phyloP scores from a whole-genome alignment of 1,140 invertebrate species.

The Globodera ellingtonae region DNA sequence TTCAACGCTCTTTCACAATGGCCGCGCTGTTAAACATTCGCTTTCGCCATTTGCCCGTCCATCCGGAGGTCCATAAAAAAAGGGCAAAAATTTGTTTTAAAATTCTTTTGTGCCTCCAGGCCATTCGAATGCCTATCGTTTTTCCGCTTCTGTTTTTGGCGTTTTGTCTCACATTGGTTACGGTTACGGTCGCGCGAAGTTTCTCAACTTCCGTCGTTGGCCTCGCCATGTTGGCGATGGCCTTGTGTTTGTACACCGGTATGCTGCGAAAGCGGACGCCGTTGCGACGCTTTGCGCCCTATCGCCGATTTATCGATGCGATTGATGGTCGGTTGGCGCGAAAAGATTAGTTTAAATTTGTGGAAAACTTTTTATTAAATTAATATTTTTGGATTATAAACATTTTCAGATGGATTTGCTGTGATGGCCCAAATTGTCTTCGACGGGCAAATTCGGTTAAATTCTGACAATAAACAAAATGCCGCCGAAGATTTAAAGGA shows the following conservation, averaged over 20 bases:
- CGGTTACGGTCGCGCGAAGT: constrained; percentile 31
- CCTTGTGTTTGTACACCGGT: constrained; percentile 24
- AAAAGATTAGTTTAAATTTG: background rate
- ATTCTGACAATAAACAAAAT: background rate
- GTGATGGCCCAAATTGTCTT: constrained; percentile 37
- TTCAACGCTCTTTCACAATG: constrained; percentile 48
- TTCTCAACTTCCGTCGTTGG: constrained; percentile 39
- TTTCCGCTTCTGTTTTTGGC: constrained; percentile 46
- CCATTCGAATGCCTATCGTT: constrained; percentile 40
- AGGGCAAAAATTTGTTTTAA: background rate
- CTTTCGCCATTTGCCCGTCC: constrained; percentile 47
- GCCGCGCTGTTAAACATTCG: constrained; percentile 51
- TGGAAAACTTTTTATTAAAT: background rate
- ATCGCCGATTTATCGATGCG: background rate
- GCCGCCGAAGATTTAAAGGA: background rate
- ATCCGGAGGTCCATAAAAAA: constrained; percentile 38
- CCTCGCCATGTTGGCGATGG: constrained; percentile 20
- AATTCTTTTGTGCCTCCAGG: background rate
- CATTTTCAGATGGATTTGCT: constrained; percentile 31
- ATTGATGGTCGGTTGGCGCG: constrained; percentile 27
- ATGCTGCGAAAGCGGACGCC: constrained; percentile 26
- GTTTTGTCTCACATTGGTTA: constrained; percentile 29
- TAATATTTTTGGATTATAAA: constrained; percentile 16
- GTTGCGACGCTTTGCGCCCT: constrained; percentile 7
- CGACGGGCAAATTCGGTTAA: constrained; percentile 24